These are phyloP conservation scores for Nasonia giraulti DNA, from an alignment of 1,140 invertebrate species.

Conservation along the genomic window DNA sequence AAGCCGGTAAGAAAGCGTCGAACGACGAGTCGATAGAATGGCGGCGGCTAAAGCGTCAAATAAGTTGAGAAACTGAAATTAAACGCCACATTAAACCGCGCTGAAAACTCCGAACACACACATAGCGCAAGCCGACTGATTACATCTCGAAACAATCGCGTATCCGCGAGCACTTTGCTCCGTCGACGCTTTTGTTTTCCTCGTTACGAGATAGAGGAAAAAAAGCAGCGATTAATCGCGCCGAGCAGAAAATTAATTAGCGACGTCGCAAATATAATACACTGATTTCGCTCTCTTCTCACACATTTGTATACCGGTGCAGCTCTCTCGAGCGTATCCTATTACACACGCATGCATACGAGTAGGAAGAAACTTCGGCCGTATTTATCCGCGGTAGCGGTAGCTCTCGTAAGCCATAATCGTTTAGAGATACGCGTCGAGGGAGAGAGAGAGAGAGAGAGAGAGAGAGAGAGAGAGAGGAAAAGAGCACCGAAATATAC, in stretches of 20 bases:
- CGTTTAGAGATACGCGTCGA: slow-evolving; percentile 41
- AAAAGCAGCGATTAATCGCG: background rate
- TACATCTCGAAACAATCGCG: background rate
- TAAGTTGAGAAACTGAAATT: background rate
- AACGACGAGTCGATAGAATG: too few species aligned
- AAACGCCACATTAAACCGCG: background rate
- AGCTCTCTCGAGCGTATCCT: background rate
- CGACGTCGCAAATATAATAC: background rate
- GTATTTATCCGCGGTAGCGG: slow-evolving; percentile 15
- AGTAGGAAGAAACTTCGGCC: slow-evolving; percentile 37
- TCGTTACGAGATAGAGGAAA: too few species aligned
- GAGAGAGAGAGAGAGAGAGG: background rate
- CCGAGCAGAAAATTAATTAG: slow-evolving; percentile 19
- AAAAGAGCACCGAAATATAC: background rate
- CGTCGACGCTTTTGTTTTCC: background rate
- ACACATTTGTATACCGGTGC: background rate
- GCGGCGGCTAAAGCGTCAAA: too few species aligned
- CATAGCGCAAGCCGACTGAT: background rate
- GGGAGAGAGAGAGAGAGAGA: background rate
- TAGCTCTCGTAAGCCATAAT: slow-evolving; percentile 44
- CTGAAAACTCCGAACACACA: background rate
- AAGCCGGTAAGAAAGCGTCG: too few species aligned
- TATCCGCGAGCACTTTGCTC: slow-evolving; percentile 1
- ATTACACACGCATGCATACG: background rate
- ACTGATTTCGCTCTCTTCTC: background rate